Conservation (phyloP, 37 sponge, comb jelly and placozoan genomes). For the Halisarca cf. caerulea region DNA sequence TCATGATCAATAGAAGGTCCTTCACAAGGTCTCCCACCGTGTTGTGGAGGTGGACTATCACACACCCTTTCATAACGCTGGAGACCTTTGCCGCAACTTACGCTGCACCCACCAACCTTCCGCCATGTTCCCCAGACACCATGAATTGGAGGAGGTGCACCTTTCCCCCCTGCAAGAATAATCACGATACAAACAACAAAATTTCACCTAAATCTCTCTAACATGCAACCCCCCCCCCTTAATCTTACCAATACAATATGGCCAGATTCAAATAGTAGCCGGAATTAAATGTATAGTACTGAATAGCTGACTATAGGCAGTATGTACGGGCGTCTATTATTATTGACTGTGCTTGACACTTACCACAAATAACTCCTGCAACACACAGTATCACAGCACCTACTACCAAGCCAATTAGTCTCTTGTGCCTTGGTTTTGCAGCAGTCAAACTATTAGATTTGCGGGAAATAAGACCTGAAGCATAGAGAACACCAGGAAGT, state of each 20-base stretch:
- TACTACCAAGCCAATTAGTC: too few species aligned
- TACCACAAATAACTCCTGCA: too few species aligned
- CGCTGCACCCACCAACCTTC: background rate
- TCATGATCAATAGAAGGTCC: background rate
- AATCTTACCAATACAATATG: background rate
- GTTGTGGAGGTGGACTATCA: slow-evolving; percentile 22
- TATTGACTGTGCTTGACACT: background rate
- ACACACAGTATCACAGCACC: background rate
- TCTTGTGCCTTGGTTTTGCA: too few species aligned
- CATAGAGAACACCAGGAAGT: too few species aligned
- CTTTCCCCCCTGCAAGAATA: too few species aligned
- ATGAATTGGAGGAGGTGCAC: slow-evolving; percentile 18
- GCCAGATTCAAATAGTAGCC: background rate
- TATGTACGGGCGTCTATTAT: background rate
- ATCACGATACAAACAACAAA: too few species aligned
- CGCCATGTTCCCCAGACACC: slow-evolving; percentile 14
- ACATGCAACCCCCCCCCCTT: too few species aligned
- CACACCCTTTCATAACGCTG: background rate
- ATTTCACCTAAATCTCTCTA: too few species aligned
- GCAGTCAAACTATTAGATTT: too few species aligned
- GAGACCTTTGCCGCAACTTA: background rate
- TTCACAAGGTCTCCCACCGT: slow-evolving; percentile 8
- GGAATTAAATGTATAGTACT: background rate
- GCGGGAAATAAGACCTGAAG: too few species aligned
- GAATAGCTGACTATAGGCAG: background rate